Percentiles rank a stretch among this genome's conserved stretches.
phyloP scores from a whole-genome alignment of 2,797 vertebrate species.

The Mallotus villosus region DNA sequence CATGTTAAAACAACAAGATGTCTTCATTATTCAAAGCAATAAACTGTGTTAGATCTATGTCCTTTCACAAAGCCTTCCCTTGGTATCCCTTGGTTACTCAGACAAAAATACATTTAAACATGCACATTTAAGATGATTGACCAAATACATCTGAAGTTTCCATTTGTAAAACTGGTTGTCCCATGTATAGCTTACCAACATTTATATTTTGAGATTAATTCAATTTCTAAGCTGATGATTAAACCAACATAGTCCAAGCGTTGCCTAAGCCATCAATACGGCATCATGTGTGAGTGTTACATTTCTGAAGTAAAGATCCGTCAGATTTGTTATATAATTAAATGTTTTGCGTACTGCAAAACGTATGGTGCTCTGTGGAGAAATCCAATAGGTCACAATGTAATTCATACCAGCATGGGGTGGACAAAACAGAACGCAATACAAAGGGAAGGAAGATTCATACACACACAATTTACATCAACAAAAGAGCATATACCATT shows the following conservation, averaged over 20 bases:
- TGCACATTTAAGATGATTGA: neutral
- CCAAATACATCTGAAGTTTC: slow-evolving; percentile 1
- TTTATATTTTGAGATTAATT: too few relatives aligned
- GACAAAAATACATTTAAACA: neutral
- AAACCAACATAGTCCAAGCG: too few relatives aligned
- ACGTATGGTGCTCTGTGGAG: neutral
- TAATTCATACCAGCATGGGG: neutral
- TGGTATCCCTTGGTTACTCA: neutral
- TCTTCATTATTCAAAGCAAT: neutral
- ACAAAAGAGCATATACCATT: neutral
- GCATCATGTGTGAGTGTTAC: too few relatives aligned
- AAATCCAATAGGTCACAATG: neutral
- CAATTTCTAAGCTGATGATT: too few relatives aligned
- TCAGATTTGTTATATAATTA: too few relatives aligned
- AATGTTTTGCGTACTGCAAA: neutral
- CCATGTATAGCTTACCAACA: too few relatives aligned
- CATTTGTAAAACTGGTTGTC: neutral
- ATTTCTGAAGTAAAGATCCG: too few relatives aligned
- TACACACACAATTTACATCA: neutral
- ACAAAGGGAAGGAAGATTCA: neutral
- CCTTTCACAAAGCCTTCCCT: neutral
- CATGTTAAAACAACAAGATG: neutral
- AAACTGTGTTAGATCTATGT: neutral
- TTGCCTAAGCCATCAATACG: too few relatives aligned
- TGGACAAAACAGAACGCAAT: neutral